phyloP scores from a whole-genome alignment of 2,888 invertebrate genomes.

The Lepidochitona cinerea region DNA sequence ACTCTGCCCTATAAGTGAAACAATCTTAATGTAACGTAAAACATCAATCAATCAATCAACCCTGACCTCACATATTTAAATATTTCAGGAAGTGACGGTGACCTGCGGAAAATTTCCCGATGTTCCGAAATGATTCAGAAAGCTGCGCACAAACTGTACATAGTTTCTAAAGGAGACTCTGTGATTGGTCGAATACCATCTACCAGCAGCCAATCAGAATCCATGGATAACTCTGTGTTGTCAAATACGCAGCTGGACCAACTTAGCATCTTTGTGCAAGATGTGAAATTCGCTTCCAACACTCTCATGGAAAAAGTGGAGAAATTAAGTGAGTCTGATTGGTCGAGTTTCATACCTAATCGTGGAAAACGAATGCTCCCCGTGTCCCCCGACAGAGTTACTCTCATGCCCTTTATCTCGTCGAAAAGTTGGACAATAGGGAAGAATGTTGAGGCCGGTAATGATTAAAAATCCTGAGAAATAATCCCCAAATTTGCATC shows the following conservation, averaged over 20 bases:
- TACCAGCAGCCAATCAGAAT: constrained; percentile 4
- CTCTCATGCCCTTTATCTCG: background rate
- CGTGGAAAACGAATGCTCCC: constrained; percentile 8
- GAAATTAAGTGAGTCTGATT: constrained; percentile 31
- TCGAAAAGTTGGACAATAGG: background rate
- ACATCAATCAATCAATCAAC: too few species aligned
- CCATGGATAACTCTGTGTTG: constrained; percentile 37
- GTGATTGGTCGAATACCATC: constrained; percentile 11
- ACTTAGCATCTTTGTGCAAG: constrained; percentile 41
- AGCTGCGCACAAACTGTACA: constrained; percentile 36
- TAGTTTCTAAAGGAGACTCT: constrained; percentile 26
- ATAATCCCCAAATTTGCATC: too few species aligned
- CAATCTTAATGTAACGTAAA: too few species aligned
- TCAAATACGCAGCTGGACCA: constrained; percentile 50
- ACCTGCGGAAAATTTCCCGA: constrained; percentile 40
- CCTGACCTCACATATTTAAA: too few species aligned
- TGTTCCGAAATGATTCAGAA: constrained; percentile 55
- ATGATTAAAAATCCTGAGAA: too few species aligned
- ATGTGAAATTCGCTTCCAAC: constrained; percentile 35
- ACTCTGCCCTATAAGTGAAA: too few species aligned
- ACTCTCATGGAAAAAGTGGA: constrained; percentile 39
- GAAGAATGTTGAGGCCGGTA: too few species aligned
- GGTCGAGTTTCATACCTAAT: constrained; percentile 10
- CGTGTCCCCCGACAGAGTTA: background rate
- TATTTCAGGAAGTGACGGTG: constrained; percentile 41